These are phyloP conservation scores for Drosophila nigromelanica DNA, from an alignment of 1,140 invertebrate species.

Conservation along the genomic window DNA sequence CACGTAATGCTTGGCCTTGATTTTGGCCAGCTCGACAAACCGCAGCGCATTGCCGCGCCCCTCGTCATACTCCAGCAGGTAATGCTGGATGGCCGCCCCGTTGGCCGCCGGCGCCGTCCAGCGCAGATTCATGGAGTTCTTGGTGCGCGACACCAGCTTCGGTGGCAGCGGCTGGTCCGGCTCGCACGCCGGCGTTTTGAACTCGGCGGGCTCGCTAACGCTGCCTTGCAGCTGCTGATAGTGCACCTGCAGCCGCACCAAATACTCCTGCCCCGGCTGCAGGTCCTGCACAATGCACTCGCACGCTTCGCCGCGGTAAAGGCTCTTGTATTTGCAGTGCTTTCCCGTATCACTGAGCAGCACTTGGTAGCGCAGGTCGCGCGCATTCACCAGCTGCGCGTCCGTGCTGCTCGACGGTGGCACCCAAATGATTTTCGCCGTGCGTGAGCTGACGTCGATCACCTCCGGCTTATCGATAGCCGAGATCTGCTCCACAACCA, in stretches of 20 bases:
- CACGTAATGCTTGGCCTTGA: conserved; percentile 89
- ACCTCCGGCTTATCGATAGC: conserved; percentile 90
- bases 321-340: conserved; percentile 91
- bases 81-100: conserved; percentile 90
- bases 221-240: conserved; percentile 85
- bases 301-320: conserved; percentile 89
- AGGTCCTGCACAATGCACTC: conserved; percentile 91
- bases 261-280: conserved; percentile 92
- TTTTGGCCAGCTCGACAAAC: conserved; percentile 89
- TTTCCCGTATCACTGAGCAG: conserved; percentile 91
- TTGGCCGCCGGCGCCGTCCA: conserved; percentile 90
- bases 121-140: conserved; percentile 87
- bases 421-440: conserved; percentile 91
- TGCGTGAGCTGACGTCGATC: conserved; percentile 90
- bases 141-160: conserved; percentile 86
- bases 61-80: conserved; percentile 92
- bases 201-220: conserved; percentile 85
- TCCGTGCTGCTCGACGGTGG: conserved; percentile 86
- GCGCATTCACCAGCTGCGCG: conserved; percentile 83
- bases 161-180: conserved; percentile 87
- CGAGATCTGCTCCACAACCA: conserved; percentile 88
- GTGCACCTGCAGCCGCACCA: conserved; percentile 88
- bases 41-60: conserved; percentile 85
- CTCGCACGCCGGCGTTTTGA: conserved; percentile 88
- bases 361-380: conserved; percentile 90